Evolutionary conservation across 2,113 vertebrate species (phyloP).

Genomic region (Chelonoidis abingdonii): DNA sequence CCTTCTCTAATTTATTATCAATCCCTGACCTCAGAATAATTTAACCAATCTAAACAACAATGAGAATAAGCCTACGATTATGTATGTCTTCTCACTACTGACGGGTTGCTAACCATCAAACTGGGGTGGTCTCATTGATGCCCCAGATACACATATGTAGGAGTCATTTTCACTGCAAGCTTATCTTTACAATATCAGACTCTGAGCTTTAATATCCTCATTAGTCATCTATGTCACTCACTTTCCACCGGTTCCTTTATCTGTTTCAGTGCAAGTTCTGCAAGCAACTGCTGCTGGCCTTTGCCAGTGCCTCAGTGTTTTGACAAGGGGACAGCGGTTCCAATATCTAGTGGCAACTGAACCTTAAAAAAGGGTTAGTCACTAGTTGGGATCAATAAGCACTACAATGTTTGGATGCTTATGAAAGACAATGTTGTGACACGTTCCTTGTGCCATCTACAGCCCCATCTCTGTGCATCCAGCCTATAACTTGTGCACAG

Average conservation of each 20-base stretch:
- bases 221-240: slow-evolving; percentile 73
- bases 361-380: neutral
- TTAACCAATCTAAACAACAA: slow-evolving; percentile 25
- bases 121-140: slow-evolving; percentile 55
- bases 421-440: slow-evolving; percentile 23
- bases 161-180: slow-evolving; percentile 69
- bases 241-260: slow-evolving; percentile 59
- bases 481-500: neutral
- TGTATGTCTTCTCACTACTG: slow-evolving; percentile 43
- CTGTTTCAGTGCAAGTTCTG: slow-evolving; percentile 64
- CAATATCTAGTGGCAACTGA: slow-evolving; percentile 31
- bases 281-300: neutral
- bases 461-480: neutral
- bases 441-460: neutral
- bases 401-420: slow-evolving; percentile 12
- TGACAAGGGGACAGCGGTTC: slow-evolving; percentile 59
- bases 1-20: neutral
- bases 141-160: slow-evolving; percentile 55
- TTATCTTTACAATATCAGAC: slow-evolving; percentile 72
- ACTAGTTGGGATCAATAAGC: slow-evolving; percentile 57
- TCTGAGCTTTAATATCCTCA: slow-evolving; percentile 70
- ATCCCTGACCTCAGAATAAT: slow-evolving; percentile 43
- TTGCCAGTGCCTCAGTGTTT: slow-evolving; percentile 48
- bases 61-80: neutral
- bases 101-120: slow-evolving; percentile 31